A percentile compares a stretch with the other conserved stretches of the same genome.
Conservation (phyloP, 2,888 invertebrate genomes). For the Cybosia mesomella region DNA sequence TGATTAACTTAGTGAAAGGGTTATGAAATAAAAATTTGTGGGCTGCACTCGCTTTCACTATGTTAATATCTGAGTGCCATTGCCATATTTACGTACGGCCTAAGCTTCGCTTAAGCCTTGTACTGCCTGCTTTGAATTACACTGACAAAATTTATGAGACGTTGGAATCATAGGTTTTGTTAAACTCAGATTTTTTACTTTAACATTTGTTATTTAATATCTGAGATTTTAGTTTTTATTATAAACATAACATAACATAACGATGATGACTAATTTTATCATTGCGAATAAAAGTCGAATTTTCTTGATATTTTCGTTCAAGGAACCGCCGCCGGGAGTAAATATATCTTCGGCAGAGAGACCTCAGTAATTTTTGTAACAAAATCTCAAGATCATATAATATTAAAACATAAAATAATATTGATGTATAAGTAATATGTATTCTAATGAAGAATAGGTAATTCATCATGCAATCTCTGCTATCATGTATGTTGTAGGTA, state of each 20-base stretch:
- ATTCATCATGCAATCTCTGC: neutral
- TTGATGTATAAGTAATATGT: no score
- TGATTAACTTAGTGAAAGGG: neutral
- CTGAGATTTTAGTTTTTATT: neutral
- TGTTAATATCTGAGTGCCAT: neutral
- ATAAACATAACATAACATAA: no score
- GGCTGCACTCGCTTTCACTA: neutral
- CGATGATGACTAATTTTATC: neutral
- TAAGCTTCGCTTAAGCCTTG: neutral
- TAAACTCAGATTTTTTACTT: neutral
- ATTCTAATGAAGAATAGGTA: no score
- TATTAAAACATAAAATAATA: no score
- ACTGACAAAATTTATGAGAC: neutral
- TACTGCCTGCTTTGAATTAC: neutral
- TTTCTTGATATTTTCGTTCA: no score
- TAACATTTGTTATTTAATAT: neutral
- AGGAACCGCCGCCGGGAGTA: no score
- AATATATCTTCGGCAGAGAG: no score
- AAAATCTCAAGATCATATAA: no score
- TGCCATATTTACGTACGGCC: neutral
- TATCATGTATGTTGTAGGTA: conserved; percentile 8
- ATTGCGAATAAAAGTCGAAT: neutral
- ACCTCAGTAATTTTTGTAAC: no score
- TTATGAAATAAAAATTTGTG: neutral
- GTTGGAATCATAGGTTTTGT: neutral